Conservation (phyloP, 2,797 vertebrate genomes). For the Chelon labrosus region DNA sequence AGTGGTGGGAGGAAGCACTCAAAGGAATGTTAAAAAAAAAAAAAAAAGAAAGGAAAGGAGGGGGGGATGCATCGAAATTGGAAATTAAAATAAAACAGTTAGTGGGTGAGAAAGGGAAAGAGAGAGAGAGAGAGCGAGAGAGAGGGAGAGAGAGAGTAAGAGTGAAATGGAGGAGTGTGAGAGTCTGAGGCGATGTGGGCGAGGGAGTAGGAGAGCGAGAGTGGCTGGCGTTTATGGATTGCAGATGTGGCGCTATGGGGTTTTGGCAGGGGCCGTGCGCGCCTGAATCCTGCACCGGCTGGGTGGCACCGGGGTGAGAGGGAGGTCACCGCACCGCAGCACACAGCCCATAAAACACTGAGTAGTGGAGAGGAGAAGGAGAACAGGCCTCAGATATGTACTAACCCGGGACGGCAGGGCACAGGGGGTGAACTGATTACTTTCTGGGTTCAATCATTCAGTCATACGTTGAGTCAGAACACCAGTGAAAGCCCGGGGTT, state of each 20-base stretch:
- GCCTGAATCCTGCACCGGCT: conserved; percentile 87
- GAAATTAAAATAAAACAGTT: conserved; percentile 74
- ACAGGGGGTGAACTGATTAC: conserved; percentile 57
- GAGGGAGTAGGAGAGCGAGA: conserved; percentile 83
- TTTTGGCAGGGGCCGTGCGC: conserved; percentile 86
- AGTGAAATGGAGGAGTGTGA: conserved; percentile 77
- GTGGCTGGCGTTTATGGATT: conserved; percentile 90
- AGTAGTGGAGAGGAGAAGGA: conserved; percentile 49
- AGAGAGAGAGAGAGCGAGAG: conserved; percentile 7
- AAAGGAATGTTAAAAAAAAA: conserved; percentile 60
- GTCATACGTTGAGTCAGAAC: conserved; percentile 9
- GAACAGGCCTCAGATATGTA: conserved; percentile 58
- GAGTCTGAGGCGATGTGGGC: conserved; percentile 79
- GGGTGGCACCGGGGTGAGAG: conserved; percentile 90
- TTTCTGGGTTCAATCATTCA: conserved; percentile 44
- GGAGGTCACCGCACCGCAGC: conserved; percentile 86
- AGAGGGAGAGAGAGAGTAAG: conserved; percentile 22
- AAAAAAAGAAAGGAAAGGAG: background rate
- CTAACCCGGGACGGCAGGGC: conserved; percentile 45
- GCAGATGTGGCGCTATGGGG: conserved; percentile 89
- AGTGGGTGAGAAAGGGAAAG: conserved; percentile 57
- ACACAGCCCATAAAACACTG: conserved; percentile 85
- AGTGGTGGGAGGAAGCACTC: conserved; percentile 63
- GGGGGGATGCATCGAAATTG: conserved; percentile 56
- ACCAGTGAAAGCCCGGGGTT: conserved; percentile 19